These are phyloP conservation scores for Charina bottae DNA, from an alignment of 2,113 vertebrate genomes.

Conservation along the genomic window DNA sequence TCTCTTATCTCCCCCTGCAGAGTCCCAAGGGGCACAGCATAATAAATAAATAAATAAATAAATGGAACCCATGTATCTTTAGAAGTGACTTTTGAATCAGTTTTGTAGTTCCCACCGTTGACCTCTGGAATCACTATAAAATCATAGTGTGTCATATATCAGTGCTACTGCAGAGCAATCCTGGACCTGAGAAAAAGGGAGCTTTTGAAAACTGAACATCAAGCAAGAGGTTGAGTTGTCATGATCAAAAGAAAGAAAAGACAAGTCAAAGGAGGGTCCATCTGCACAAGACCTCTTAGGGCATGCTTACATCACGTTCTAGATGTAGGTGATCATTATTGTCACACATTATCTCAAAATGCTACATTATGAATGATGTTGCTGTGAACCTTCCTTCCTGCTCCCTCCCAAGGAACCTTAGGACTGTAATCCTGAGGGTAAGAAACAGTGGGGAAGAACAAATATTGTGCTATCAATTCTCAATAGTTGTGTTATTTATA, in stretches of 20 bases:
- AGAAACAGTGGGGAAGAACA: not conserved
- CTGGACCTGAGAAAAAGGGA: not conserved
- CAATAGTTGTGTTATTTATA: not conserved
- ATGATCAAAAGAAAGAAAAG: not conserved
- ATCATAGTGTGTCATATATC: constrained; percentile 26
- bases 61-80: constrained; percentile 56
- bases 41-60: not conserved
- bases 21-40: constrained; percentile 40
- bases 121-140: constrained; percentile 46
- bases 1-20: constrained; percentile 58
- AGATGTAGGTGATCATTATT: not conserved
- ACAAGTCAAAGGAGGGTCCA: not conserved
- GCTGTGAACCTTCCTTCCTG: not conserved
- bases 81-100: constrained; percentile 48
- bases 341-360: not conserved
- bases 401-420: not conserved
- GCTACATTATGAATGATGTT: not conserved
- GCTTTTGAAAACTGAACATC: not conserved
- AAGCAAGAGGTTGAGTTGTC: not conserved
- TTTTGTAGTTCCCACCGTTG: constrained; percentile 46
- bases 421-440: not conserved
- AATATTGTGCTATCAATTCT: not conserved
- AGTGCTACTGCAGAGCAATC: not conserved
- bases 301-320: not conserved
- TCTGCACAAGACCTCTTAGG: not conserved